Conservation (phyloP, 2,797 vertebrate species). For the Muscicapa striata region DNA sequence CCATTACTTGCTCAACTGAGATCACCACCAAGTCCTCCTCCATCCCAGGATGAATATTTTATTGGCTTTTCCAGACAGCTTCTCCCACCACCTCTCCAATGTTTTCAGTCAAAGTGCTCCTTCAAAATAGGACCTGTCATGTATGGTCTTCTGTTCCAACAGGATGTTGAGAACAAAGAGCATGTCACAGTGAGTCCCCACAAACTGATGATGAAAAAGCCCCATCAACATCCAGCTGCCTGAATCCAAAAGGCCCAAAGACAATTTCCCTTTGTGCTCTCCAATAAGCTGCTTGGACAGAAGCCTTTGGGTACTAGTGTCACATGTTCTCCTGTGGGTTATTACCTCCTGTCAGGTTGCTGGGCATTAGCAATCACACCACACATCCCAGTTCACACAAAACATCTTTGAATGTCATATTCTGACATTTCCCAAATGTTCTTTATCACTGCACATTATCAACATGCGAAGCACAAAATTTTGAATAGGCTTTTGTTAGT, state of each 20-base stretch:
- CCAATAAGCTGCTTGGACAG: neutral
- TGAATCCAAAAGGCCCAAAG: neutral
- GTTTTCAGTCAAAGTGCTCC: neutral
- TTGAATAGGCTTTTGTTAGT: neutral
- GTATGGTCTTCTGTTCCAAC: neutral
- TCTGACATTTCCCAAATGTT: rapidly evolving
- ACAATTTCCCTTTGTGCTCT: neutral
- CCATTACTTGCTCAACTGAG: neutral
- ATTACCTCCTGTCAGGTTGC: neutral
- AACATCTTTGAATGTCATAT: neutral
- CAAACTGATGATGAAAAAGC: neutral
- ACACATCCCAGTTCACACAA: neutral
- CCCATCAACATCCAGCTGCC: neutral
- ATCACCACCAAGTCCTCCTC: neutral
- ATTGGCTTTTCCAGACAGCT: neutral
- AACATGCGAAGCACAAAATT: neutral
- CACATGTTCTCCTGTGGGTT: neutral
- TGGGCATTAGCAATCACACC: neutral
- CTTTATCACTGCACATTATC: neutral
- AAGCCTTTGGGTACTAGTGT: neutral
- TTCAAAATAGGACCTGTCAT: neutral
- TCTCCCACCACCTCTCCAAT: neutral
- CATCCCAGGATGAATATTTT: neutral
- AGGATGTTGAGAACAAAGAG: neutral
- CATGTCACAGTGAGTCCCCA: neutral